Conservation (phyloP, 2,113 vertebrate species). For the Tragelaphus imberbis region DNA sequence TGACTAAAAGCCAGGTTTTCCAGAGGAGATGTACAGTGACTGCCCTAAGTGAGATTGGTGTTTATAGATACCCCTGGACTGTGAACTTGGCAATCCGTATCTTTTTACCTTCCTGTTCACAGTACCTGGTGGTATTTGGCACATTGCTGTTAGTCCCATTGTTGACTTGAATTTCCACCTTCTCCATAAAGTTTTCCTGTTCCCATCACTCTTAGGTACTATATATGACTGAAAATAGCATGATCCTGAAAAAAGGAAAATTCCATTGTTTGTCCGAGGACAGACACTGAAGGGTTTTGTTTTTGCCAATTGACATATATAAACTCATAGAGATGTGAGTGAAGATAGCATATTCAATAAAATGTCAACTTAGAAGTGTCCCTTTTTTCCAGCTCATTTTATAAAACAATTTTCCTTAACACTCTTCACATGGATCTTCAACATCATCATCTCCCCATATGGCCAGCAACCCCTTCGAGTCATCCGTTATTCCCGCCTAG, state of each 20-base stretch:
- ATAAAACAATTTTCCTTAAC: background rate
- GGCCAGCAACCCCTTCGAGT: background rate
- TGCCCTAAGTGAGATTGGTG: background rate
- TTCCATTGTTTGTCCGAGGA: background rate
- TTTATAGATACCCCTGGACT: background rate
- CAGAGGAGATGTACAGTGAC: background rate
- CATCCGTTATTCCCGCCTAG: background rate
- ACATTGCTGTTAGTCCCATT: background rate
- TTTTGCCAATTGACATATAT: background rate
- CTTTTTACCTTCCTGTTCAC: background rate
- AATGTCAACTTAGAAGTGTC: background rate
- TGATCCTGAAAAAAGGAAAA: background rate
- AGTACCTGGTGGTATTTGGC: background rate
- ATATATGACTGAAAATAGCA: background rate
- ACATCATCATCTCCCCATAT: fast-evolving
- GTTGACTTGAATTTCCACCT: background rate
- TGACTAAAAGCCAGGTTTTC: background rate
- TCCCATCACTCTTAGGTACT: background rate
- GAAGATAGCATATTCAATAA: background rate
- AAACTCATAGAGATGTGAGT: background rate
- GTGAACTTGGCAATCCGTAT: background rate
- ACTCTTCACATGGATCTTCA: background rate
- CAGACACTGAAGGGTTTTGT: background rate
- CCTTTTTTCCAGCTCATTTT: background rate
- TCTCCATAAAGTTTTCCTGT: background rate